Percentiles rank a stretch among this genome's conserved stretches.
phyloP scores from a whole-genome alignment of 2,797 vertebrate species.

The Dermochelys coriacea region DNA sequence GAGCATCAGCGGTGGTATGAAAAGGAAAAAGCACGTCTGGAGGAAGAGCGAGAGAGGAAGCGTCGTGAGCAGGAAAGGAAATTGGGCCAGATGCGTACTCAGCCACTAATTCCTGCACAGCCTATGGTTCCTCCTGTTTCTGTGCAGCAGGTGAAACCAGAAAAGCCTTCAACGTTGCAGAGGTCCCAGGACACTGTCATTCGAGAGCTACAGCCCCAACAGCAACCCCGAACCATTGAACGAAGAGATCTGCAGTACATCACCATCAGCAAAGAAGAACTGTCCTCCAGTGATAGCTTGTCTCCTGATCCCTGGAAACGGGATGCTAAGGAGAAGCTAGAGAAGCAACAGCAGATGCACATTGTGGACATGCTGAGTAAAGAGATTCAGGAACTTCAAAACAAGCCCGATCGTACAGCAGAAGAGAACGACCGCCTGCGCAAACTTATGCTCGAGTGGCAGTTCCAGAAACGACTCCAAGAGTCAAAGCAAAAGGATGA shows the following conservation, averaged over 20 bases:
- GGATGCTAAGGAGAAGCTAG: slow-evolving; percentile 95
- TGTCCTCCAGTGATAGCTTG: slow-evolving; percentile 92
- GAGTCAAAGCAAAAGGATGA: slow-evolving; percentile 97
- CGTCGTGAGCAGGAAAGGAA: slow-evolving; percentile 95
- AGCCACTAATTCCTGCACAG: slow-evolving; percentile 82
- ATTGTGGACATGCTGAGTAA: slow-evolving; percentile 96
- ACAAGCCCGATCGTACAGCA: slow-evolving; percentile 90
- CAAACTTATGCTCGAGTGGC: slow-evolving; percentile 98
- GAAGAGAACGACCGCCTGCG: slow-evolving; percentile 96
- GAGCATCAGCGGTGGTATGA: slow-evolving; percentile 99
- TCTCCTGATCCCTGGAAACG: slow-evolving; percentile 99
- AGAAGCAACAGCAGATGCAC: slow-evolving; percentile 98
- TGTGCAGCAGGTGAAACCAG: slow-evolving; percentile 83
- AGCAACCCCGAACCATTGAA: slow-evolving; percentile 97
- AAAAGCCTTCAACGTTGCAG: slow-evolving; percentile 90
- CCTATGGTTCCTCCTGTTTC: slow-evolving; percentile 79
- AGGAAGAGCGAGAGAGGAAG: slow-evolving; percentile 96
- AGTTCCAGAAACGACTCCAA: slow-evolving; percentile 97
- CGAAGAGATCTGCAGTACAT: slow-evolving; percentile 91
- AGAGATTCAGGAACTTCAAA: slow-evolving; percentile 96
- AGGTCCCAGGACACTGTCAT: slow-evolving; percentile 93
- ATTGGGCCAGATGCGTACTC: slow-evolving; percentile 92
- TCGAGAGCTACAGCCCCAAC: slow-evolving; percentile 94
- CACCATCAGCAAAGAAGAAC: slow-evolving; percentile 90
- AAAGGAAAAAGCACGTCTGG: slow-evolving; percentile 97